Evolutionary conservation across 2,113 vertebrate genomes (phyloP), one percentile per base, ranked within the genome.

Genomic region (Solenodon paradoxus): DNA sequence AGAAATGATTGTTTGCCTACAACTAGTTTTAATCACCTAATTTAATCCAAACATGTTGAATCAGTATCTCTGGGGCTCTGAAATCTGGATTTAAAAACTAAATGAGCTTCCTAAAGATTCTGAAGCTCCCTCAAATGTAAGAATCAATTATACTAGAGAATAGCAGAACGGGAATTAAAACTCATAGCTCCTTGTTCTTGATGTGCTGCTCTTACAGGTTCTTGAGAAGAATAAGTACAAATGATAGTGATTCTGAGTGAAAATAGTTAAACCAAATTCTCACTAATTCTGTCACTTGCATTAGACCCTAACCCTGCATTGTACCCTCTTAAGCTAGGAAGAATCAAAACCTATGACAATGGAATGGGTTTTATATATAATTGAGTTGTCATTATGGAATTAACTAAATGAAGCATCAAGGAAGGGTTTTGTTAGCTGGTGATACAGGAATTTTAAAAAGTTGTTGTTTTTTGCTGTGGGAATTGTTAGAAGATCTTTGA

Each of bases 341-440:
- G 77, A 88, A 64, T 83, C 47, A 59, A 82, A 57, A 85, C 57
- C 47, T 30, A 3, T 90, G 59, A 53, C 11, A 42, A 61, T 20
- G 35, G 53, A 17, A 20, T 93, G 49, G 85, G 66, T 82, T 47
- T 82, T n/a, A 10, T 40, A n/a, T 47, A 74, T 47, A 8, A 78
- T 78, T 78, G 92, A 66, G 63, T 83, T 82, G 45, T 47, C 63
- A 38, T 89, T 92, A 38, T 84, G 49, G 26, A 90, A 87, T 91
- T 81, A 88, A 87, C 35, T 77, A 89, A 84, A 55, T 57, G 59
- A 28, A 35, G 38, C 19, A 42, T 59, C 55, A 57, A 0, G n/a
- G 90, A 72, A 90, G 51, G 57, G 24, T 77, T 64, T 83, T 92
- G 19, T 64, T 92, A 53, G 17, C 68, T 64, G 88, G 51, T 49